Percentiles rank a stretch among this genome's conserved stretches.
These are phyloP conservation scores for Alexandromys fortis DNA, from an alignment of 2,113 vertebrate species.

Conservation along the genomic window DNA sequence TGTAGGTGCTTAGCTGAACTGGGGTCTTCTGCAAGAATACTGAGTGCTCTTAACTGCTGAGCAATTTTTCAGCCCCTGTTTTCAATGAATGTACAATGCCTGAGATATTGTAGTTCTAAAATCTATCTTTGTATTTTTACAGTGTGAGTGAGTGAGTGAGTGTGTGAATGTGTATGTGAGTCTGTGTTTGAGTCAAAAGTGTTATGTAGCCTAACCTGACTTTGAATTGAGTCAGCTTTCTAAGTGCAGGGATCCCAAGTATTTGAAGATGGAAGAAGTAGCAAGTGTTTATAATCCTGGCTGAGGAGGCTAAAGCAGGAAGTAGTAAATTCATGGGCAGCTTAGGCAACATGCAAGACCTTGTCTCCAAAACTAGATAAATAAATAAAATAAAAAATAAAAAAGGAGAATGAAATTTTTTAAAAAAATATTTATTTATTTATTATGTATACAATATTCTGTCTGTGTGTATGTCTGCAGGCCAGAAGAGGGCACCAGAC, in stretches of 20 bases:
- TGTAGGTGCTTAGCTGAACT: background rate
- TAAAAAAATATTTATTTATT: too few species aligned
- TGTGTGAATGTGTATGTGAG: background rate
- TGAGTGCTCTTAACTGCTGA: background rate
- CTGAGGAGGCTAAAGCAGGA: background rate
- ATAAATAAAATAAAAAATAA: too few species aligned
- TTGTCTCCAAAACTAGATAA: background rate
- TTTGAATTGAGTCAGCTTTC: background rate
- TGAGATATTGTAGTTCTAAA: background rate
- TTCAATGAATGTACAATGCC: background rate
- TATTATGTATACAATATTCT: too few species aligned
- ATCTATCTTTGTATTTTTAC: background rate
- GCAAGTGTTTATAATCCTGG: background rate
- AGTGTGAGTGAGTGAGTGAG: background rate
- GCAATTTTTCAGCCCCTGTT: background rate
- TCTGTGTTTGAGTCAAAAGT: background rate
- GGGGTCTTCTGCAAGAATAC: background rate
- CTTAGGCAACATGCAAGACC: background rate
- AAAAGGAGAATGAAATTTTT: too few species aligned
- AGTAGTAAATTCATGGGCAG: background rate
- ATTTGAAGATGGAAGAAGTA: too few species aligned
- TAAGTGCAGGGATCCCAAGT: background rate
- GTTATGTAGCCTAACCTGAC: background rate
- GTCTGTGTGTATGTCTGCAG: too few species aligned
- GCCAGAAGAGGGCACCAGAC: too few species aligned